phyloP scores from a whole-genome alignment of 2,113 vertebrate species.

The Chaetorhynchus papuensis region DNA sequence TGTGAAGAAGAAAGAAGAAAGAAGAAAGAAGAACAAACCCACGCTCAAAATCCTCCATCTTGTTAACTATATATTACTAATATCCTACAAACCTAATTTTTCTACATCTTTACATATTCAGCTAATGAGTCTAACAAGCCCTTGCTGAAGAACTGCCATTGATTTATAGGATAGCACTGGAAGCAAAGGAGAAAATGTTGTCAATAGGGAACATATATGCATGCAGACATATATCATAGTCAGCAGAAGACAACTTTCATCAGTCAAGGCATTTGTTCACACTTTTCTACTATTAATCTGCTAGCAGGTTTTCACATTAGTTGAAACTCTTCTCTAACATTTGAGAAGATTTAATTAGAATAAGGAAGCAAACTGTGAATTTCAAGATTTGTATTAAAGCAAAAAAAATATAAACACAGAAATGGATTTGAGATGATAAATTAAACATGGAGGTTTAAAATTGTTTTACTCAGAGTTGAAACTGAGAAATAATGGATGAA shows the following conservation, averaged over 20 bases:
- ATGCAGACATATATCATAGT: not conserved
- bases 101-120: no score
- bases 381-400: not conserved
- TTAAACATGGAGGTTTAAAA: not conserved
- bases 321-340: not conserved
- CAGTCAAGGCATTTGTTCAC: not conserved
- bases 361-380: not conserved
- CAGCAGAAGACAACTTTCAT: not conserved
- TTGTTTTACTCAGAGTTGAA: not conserved
- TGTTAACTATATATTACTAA: no score
- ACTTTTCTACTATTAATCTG: conserved; percentile 5
- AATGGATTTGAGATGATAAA: not conserved
- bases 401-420: not conserved
- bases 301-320: not conserved
- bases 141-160: not conserved
- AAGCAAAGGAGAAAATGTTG: not conserved
- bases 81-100: no score
- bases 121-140: not conserved
- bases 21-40: no score
- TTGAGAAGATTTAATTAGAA: conserved; percentile 4
- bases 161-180: not conserved
- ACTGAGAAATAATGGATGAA: not conserved
- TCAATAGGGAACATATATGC: not conserved
- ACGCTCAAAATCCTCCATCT: no score
- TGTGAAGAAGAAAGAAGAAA: no score